phyloP scores from a whole-genome alignment of 2,888 invertebrate genomes.

The Hetaerina titia region DNA sequence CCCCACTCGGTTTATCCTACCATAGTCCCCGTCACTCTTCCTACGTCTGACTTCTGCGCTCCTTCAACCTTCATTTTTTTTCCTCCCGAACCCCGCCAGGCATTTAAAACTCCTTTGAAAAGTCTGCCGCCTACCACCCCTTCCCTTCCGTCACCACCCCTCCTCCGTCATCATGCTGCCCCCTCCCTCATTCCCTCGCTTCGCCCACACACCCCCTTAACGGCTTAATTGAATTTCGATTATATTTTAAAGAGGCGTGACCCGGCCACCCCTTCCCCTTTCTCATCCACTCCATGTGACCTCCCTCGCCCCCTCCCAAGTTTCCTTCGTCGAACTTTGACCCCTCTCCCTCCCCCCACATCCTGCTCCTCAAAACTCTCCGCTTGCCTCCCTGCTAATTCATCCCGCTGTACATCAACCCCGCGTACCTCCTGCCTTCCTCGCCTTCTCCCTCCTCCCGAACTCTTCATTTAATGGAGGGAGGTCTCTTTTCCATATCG shows the following conservation, averaged over 20 bases:
- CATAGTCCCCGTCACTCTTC: background rate
- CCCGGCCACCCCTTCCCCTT: background rate
- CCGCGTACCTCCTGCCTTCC: background rate
- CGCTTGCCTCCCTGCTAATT: background rate
- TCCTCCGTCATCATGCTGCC: background rate
- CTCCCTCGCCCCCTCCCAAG: background rate
- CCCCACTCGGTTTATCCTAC: background rate
- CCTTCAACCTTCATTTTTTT: constrained; percentile 17
- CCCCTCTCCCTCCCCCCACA: background rate
- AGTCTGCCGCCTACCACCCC: constrained; percentile 34
- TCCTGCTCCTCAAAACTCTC: constrained; percentile 9
- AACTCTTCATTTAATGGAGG: background rate
- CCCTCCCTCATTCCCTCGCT: background rate
- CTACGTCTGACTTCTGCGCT: background rate
- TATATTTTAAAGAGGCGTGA: constrained; percentile 62
- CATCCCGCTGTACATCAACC: background rate
- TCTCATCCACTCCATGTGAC: background rate
- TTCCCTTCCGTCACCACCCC: background rate
- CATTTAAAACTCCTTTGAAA: constrained; percentile 58
- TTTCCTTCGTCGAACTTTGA: constrained; percentile 14
- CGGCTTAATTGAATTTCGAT: constrained; percentile 67
- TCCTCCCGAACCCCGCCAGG: constrained; percentile 1
- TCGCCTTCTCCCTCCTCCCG: background rate
- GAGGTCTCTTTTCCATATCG: constrained; percentile 30
- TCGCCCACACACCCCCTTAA: background rate